Conservation (phyloP, 2,797 vertebrate genomes). For the Pygocentrus nattereri region DNA sequence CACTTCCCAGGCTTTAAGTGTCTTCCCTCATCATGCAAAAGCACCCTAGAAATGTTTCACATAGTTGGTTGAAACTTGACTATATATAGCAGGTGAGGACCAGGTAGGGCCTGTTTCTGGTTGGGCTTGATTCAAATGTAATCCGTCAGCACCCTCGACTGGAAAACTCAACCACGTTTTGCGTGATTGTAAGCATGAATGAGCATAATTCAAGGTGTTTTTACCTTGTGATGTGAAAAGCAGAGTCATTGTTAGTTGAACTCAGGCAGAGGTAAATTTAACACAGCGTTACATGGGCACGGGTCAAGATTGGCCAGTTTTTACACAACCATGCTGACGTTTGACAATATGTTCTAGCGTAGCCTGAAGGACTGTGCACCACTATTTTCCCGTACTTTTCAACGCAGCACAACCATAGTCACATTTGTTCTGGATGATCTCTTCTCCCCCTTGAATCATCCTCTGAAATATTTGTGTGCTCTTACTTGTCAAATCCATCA, state of each 20-base stretch:
- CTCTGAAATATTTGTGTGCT: neutral
- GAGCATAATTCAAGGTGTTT: neutral
- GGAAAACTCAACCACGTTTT: neutral
- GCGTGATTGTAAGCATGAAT: neutral
- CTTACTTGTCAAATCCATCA: neutral
- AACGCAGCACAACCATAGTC: neutral
- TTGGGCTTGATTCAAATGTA: neutral
- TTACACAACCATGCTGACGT: neutral
- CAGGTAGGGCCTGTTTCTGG: neutral
- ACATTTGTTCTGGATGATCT: neutral
- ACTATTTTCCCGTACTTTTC: neutral
- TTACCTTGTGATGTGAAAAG: neutral
- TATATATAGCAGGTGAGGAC: neutral
- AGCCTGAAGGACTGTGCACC: neutral
- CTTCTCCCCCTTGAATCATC: neutral
- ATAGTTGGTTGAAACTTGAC: neutral
- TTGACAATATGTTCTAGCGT: neutral
- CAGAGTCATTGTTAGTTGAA: neutral
- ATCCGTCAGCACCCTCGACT: neutral
- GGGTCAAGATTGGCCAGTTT: neutral
- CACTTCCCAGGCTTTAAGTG: neutral
- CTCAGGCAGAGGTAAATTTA: neutral
- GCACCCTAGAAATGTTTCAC: neutral
- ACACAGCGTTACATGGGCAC: neutral
- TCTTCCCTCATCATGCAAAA: neutral